phyloP scores from a whole-genome alignment of 2,888 invertebrate species.

The Autographa pulchrina region DNA sequence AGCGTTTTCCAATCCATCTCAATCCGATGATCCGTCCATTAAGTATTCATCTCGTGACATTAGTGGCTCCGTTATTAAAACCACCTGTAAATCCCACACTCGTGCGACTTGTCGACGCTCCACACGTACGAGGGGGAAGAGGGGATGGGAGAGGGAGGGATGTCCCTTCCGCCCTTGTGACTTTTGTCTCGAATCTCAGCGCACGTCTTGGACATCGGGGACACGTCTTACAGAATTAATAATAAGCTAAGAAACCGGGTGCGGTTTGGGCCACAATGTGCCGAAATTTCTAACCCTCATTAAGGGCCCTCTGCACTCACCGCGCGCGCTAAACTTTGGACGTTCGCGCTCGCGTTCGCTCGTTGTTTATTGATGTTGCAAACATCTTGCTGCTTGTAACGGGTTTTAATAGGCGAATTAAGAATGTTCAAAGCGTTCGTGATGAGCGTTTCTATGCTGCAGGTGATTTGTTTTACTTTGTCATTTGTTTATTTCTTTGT shows the following conservation, averaged over 20 bases:
- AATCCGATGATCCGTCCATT: conserved; percentile 83
- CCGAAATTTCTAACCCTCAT: conserved; percentile 89
- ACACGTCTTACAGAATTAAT: conserved; percentile 90
- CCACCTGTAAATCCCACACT: conserved; percentile 88
- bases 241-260: conserved; percentile 89
- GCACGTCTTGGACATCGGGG: conserved; percentile 90
- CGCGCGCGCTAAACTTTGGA: conserved; percentile 84
- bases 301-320: conserved; percentile 87
- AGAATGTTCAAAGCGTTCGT: conserved; percentile 79
- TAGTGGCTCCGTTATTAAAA: conserved; percentile 88
- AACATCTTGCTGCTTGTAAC: conserved; percentile 83
- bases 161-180: conserved; percentile 85
- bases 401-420: conserved; percentile 86
- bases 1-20: conserved; percentile 73
- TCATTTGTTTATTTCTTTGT: conserved; percentile 43
- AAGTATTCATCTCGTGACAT: conserved; percentile 89
- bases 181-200: conserved; percentile 89
- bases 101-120: conserved; percentile 79
- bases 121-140: conserved; percentile 76
- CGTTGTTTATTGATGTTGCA: conserved; percentile 87
- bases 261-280: conserved; percentile 88
- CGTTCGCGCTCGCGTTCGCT: conserved; percentile 83
- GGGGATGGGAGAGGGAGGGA: conserved; percentile 59
- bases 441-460: conserved; percentile 59
- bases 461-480: conserved; percentile 68